Evolutionary conservation across 2,797 vertebrate species (phyloP), one percentile per base, ranked within the genome.

Genomic region (Chiroxiphia lanceolata): DNA sequence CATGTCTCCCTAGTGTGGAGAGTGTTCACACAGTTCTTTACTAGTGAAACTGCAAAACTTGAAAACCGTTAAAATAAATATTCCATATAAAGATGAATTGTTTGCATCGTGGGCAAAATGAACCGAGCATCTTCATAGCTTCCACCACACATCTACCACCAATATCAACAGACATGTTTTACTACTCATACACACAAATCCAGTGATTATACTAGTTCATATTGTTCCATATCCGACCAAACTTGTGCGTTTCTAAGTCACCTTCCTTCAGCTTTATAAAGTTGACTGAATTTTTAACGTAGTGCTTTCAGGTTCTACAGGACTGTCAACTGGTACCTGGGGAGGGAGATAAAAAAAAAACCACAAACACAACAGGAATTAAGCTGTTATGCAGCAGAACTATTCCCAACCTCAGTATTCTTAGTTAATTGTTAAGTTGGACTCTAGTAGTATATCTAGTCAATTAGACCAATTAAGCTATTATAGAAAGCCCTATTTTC

Each of bases 241-340:
- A 74, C 45, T 87, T 96, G 90, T 92, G 90, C 33, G 1, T 77
- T 67, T 78, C 71, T 51, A 69, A 27, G 45, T 25, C 80, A 48
- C 54, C 80, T 85, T 80, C 70, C 51, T 75, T 60, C 79, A 59
- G 69, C 33, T 70, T 97, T 93, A 98, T 38, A 98, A 95, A 72
- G 82, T 82, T 2, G 95, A 96, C 25, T 97, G 97, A 29, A 69
- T 83, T 87, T 96, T 96, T 81, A 95, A 90, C 2, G 85, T 50
- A 45, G 94, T 75, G 23, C 47, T 96, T 90, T 97, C 97, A 85
- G 94, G 87, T 84, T 98, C 98, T 75, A 78, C 72, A 57, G 97
- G 96, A 92, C 96, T 98, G 22, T 98, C 97, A 68, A 95, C 95
- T 77, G 97, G 96, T 31, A 98, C 94, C 98, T 98, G 93, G 50